A percentile compares a stretch with the other conserved stretches of the same genome.
phyloP scores from a whole-genome alignment of 1,140 invertebrate genomes.

The Camponotus vicinus region DNA sequence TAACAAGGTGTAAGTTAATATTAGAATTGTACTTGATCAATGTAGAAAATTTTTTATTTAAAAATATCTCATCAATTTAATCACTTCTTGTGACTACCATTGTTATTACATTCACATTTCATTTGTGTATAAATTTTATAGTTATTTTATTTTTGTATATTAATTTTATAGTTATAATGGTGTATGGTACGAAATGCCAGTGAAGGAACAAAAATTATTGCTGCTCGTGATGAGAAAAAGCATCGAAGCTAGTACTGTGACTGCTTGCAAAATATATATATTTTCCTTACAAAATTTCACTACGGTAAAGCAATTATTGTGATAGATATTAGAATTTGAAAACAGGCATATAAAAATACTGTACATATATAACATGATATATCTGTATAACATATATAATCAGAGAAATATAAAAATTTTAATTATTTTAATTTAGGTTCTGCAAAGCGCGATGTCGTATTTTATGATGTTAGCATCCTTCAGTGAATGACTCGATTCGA shows the following conservation, averaged over 20 bases:
- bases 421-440: background rate
- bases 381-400: background rate
- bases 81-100: background rate
- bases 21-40: background rate
- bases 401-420: background rate
- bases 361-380: background rate
- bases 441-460: slow-evolving; percentile 28
- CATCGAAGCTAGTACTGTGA: slow-evolving; percentile 7
- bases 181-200: slow-evolving; percentile 12
- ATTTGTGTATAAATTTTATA: background rate
- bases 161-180: slow-evolving; percentile 25
- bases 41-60: background rate
- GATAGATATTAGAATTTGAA: background rate
- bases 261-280: slow-evolving; percentile 36
- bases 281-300: slow-evolving; percentile 44
- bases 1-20: slow-evolving; percentile 6
- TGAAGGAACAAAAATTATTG: background rate
- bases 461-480: slow-evolving; percentile 29
- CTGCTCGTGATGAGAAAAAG: slow-evolving; percentile 36
- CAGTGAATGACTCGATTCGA: background rate
- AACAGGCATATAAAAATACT: background rate
- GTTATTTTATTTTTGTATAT: background rate
- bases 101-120: no score
- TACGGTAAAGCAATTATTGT: slow-evolving; percentile 7
- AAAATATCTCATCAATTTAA: background rate